These are phyloP conservation scores for Bucorvus abyssinicus DNA, from an alignment of 2,797 vertebrate genomes.

Conservation along the genomic window DNA sequence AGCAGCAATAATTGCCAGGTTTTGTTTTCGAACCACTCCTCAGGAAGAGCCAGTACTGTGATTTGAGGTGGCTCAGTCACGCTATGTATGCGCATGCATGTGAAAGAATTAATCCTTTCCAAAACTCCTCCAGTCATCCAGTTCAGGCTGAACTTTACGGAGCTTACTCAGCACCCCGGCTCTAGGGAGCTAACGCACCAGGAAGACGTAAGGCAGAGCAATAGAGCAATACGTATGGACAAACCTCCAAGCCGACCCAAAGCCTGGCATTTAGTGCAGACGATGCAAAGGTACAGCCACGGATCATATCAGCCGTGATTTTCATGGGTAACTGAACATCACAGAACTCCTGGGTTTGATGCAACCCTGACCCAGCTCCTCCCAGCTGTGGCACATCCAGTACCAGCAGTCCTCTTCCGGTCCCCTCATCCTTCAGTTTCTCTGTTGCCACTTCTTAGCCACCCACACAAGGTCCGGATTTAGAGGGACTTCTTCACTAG, in stretches of 20 bases:
- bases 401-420: background rate
- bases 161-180: background rate
- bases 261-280: background rate
- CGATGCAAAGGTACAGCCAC: background rate
- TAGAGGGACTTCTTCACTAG: background rate
- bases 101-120: background rate
- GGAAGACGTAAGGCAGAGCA: background rate
- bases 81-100: background rate
- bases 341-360: background rate
- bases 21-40: background rate
- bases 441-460: background rate
- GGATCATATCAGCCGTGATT: background rate
- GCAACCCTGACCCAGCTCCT: background rate
- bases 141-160: background rate
- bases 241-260: background rate
- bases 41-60: background rate
- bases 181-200: background rate
- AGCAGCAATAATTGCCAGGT: background rate
- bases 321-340: background rate
- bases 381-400: background rate
- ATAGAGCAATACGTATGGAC: background rate
- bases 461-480: background rate
- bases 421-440: background rate
- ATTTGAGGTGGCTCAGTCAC: background rate
- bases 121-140: background rate